These are phyloP conservation scores for Tiliacea citrago DNA, from an alignment of 2,888 invertebrate species.

Conservation along the genomic window DNA sequence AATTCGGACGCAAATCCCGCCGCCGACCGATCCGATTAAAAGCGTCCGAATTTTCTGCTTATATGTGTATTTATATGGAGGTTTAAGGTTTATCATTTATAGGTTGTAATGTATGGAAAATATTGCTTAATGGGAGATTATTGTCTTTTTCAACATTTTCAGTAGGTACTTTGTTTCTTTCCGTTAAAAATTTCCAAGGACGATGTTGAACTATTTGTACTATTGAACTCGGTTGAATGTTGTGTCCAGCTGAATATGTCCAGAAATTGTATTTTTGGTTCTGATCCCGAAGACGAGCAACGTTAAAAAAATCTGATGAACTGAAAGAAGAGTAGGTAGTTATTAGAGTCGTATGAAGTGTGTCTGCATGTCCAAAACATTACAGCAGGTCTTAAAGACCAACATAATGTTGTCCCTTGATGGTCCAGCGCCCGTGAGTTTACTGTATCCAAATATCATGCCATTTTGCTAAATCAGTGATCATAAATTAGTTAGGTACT, in stretches of 20 bases:
- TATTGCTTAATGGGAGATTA: neutral
- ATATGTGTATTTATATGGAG: slow-evolving; percentile 36
- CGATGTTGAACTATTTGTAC: neutral
- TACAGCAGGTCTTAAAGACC: neutral
- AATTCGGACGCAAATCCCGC: slow-evolving; percentile 60
- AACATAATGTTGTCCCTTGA: neutral
- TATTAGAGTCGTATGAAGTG: neutral
- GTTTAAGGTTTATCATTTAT: slow-evolving; percentile 13
- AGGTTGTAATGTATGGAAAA: neutral
- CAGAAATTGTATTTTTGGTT: neutral
- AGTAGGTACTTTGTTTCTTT: too few relatives aligned
- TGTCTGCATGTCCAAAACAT: neutral
- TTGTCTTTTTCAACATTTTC: too few relatives aligned
- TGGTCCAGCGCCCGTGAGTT: neutral
- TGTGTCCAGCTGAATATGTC: neutral
- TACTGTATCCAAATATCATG: too few relatives aligned
- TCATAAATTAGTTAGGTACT: neutral
- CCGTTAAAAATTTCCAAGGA: neutral
- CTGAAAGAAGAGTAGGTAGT: neutral
- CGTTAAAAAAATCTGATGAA: neutral
- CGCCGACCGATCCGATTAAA: slow-evolving; percentile 58
- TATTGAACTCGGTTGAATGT: neutral
- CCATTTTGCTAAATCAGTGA: neutral
- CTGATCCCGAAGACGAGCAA: neutral
- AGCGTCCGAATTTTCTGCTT: slow-evolving; percentile 50